Percentiles rank a stretch among this genome's conserved stretches.
These are phyloP conservation scores for Montipora sp. DNA, from an alignment of 64 coral and sea anemone genomes.

Conservation along the genomic window DNA sequence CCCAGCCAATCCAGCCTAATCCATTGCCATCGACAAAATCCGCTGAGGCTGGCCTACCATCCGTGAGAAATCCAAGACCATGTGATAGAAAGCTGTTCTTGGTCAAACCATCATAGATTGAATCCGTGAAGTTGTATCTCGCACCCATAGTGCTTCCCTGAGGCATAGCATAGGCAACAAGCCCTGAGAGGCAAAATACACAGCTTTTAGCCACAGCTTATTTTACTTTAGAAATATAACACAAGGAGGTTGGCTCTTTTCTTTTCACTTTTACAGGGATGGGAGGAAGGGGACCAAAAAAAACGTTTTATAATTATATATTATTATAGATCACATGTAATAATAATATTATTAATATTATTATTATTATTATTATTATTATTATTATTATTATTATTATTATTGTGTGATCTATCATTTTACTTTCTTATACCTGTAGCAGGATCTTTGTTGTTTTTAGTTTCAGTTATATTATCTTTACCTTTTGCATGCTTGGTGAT, in stretches of 20 bases:
- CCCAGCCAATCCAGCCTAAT: constrained; percentile 75
- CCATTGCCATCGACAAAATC: background rate
- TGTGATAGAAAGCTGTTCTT: constrained; percentile 19
- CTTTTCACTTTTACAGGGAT: no score
- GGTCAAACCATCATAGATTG: constrained; percentile 74
- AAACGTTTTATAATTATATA: no score
- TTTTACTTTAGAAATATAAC: background rate
- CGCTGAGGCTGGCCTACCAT: constrained; percentile 30
- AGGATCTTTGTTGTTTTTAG: no score
- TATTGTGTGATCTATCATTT: no score
- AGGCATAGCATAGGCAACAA: constrained; percentile 61
- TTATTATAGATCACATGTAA: no score
- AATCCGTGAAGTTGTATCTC: constrained; percentile 63
- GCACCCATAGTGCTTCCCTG: constrained; percentile 53
- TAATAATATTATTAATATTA: no score
- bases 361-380: no score
- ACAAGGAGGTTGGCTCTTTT: background rate
- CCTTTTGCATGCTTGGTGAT: no score
- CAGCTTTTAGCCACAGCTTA: background rate
- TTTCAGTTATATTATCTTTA: no score
- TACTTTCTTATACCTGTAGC: no score
- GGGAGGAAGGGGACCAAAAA: no score
- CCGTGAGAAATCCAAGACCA: constrained; percentile 78
- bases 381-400: no score
- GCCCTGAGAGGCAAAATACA: constrained; percentile 20